Evolutionary conservation across 1,140 invertebrate genomes (phyloP).

Genomic region (Polyergus mexicanus): DNA sequence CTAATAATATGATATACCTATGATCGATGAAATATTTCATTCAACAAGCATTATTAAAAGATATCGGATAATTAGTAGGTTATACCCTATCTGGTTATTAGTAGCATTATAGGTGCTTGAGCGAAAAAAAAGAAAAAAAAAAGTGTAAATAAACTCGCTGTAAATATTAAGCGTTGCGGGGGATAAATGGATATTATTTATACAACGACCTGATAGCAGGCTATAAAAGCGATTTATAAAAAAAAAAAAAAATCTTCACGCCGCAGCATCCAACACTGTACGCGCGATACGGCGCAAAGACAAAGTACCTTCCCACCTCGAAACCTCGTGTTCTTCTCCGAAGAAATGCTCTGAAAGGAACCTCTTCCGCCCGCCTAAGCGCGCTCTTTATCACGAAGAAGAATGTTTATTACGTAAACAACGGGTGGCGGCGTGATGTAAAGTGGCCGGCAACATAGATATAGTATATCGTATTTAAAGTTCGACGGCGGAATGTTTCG

Average conservation of each 20-base stretch:
- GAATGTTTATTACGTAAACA: conserved; percentile 64
- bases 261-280: conserved; percentile 55
- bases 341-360: conserved; percentile 62
- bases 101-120: conserved; percentile 50
- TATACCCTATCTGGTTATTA: conserved; percentile 37
- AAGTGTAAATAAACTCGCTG: conserved; percentile 58
- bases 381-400: conserved; percentile 63
- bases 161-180: conserved; percentile 60
- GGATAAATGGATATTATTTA: conserved; percentile 62
- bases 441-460: conserved; percentile 47
- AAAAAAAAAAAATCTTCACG: conserved; percentile 55
- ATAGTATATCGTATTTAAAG: conserved; percentile 35
- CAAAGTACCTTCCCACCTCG: conserved; percentile 59
- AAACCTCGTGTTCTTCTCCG: conserved; percentile 63
- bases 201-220: conserved; percentile 54
- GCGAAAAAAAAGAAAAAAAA: too few species aligned
- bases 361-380: conserved; percentile 62
- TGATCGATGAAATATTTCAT: conserved; percentile 22
- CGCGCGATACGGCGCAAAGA: conserved; percentile 59
- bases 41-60: conserved; percentile 40
- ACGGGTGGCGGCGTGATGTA: conserved; percentile 37
- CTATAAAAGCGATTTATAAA: conserved; percentile 64
- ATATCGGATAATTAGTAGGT: conserved; percentile 56
- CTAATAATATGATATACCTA: too few species aligned
- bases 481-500: conserved; percentile 50